A percentile compares a stretch with the other conserved stretches of the same genome.
Conservation (phyloP, 2,797 vertebrate species). For the Prunella strophiata region DNA sequence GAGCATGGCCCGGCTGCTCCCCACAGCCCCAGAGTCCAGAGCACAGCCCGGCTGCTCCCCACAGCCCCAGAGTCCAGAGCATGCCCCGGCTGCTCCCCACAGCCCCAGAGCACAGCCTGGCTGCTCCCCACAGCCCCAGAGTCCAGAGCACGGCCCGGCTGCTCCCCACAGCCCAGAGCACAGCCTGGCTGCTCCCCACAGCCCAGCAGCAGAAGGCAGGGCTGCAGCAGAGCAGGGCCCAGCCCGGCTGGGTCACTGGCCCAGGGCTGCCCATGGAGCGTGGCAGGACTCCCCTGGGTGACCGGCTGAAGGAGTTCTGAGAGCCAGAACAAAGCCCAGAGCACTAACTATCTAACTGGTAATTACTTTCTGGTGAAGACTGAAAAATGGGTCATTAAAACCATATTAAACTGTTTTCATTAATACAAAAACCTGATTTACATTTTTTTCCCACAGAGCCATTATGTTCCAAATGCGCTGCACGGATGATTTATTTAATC, state of each 20-base stretch:
- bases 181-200: too few species aligned
- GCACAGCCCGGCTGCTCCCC: too few species aligned
- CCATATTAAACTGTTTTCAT: slow-evolving; percentile 73
- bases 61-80: too few species aligned
- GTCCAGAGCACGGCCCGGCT: too few species aligned
- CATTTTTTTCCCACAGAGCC: slow-evolving; percentile 73
- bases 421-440: slow-evolving; percentile 74
- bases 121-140: too few species aligned
- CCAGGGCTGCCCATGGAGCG: background rate
- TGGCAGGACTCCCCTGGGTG: background rate
- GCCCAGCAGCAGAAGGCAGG: too few species aligned
- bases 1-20: too few species aligned
- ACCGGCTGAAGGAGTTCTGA: slow-evolving; percentile 14
- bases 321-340: slow-evolving; percentile 67
- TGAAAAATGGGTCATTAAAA: slow-evolving; percentile 76
- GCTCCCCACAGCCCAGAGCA: too few species aligned
- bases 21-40: too few species aligned
- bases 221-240: too few species aligned
- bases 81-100: too few species aligned
- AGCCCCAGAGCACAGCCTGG: too few species aligned
- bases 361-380: slow-evolving; percentile 75
- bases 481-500: slow-evolving; percentile 71
- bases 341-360: slow-evolving; percentile 73
- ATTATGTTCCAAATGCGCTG: slow-evolving; percentile 45
- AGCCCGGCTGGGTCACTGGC: background rate